These are phyloP conservation scores for Agrilus mali DNA, from an alignment of 2,888 invertebrate species.

Conservation along the genomic window DNA sequence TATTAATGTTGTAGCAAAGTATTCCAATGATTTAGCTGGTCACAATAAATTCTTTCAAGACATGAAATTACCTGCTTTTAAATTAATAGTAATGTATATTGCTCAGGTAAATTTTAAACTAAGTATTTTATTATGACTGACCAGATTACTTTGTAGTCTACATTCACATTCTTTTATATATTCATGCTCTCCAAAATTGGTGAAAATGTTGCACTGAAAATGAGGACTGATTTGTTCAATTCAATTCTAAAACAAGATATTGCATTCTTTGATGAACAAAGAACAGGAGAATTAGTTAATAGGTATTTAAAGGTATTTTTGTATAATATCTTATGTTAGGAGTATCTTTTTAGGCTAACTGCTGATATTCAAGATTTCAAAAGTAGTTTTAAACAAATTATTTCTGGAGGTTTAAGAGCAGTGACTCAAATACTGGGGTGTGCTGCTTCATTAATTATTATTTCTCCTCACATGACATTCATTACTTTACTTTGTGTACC, in stretches of 20 bases:
- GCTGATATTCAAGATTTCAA: slow-evolving; percentile 95
- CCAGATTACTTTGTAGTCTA: slow-evolving; percentile 48
- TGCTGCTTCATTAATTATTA: slow-evolving; percentile 62
- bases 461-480: slow-evolving; percentile 83
- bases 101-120: slow-evolving; percentile 47
- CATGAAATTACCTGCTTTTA: slow-evolving; percentile 52
- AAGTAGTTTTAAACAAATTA: slow-evolving; percentile 85
- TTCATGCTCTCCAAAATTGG: slow-evolving; percentile 76
- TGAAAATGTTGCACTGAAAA: slow-evolving; percentile 69
- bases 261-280: slow-evolving; percentile 78
- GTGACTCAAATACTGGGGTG: slow-evolving; percentile 75
- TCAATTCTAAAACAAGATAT: slow-evolving; percentile 79
- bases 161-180: slow-evolving; percentile 84
- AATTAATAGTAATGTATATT: slow-evolving; percentile 54
- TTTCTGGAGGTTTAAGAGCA: slow-evolving; percentile 84
- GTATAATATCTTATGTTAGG: background rate
- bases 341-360: slow-evolving; percentile 53
- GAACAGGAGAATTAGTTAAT: slow-evolving; percentile 86
- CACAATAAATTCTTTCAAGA: slow-evolving; percentile 44
- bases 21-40: slow-evolving; percentile 34
- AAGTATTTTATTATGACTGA: background rate
- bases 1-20: slow-evolving; percentile 62
- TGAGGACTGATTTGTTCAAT: slow-evolving; percentile 71
- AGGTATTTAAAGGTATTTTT: slow-evolving; percentile 39
- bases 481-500: slow-evolving; percentile 78